Conservation (phyloP, 2,113 vertebrate species). For the Bambusicola thoracicus region DNA sequence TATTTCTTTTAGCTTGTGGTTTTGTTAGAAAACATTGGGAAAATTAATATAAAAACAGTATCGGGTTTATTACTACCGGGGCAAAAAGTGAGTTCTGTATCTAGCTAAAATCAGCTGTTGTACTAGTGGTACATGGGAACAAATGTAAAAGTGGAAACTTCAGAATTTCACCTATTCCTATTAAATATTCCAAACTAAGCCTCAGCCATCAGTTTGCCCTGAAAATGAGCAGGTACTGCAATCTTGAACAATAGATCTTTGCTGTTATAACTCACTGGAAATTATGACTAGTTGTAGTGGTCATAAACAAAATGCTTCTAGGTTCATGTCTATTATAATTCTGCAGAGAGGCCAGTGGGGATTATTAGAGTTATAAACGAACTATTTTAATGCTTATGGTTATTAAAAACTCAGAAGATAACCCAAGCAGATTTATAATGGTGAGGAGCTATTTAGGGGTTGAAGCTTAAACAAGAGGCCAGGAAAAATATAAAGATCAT, state of each 20-base stretch:
- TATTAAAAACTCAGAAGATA: conserved; percentile 23
- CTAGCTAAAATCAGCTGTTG: background rate
- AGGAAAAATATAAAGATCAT: background rate
- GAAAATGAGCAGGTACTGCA: background rate
- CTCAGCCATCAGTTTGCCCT: background rate
- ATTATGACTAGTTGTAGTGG: background rate
- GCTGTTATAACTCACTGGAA: background rate
- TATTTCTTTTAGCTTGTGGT: background rate
- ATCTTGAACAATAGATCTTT: background rate
- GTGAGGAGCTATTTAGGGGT: background rate
- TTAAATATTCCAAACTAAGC: background rate
- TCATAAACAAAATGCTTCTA: background rate
- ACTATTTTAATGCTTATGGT: background rate
- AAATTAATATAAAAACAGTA: background rate
- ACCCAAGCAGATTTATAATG: background rate
- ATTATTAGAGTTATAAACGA: background rate
- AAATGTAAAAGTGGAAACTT: background rate
- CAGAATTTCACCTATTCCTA: background rate
- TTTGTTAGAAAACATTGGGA: background rate
- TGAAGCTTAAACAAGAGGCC: background rate
- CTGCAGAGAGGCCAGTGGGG: background rate
- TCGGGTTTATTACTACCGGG: background rate
- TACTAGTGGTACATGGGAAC: background rate
- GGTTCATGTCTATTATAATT: background rate
- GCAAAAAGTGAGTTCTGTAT: background rate